A percentile compares a stretch with the other conserved stretches of the same genome.
Conservation (phyloP, 2,797 vertebrate species). For the Capromys pilorides region DNA sequence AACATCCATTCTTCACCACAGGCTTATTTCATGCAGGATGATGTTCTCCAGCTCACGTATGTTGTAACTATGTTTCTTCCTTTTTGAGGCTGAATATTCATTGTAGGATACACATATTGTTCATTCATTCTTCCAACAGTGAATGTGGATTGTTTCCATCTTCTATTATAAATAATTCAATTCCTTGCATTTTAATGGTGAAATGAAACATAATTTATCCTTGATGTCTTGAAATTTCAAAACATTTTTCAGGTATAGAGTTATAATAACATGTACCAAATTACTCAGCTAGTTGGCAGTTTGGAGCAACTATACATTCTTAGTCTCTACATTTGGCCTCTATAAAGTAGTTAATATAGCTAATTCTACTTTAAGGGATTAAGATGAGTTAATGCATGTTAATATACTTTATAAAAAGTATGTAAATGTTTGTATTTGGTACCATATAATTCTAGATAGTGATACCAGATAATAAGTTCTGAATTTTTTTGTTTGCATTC, state of each 20-base stretch:
- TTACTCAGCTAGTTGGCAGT: background rate
- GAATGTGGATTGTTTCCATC: background rate
- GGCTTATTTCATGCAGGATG: background rate
- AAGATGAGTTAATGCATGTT: background rate
- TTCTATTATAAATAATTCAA: background rate
- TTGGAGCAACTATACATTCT: background rate
- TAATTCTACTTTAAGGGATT: slow-evolving; percentile 17
- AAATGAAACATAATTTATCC: background rate
- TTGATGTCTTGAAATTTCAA: background rate
- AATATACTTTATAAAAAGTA: background rate
- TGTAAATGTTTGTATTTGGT: background rate
- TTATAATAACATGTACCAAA: background rate
- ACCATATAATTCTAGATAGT: background rate
- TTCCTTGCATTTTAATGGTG: slow-evolving; percentile 1
- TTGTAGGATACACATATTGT: background rate
- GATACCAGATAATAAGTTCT: background rate
- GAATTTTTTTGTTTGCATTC: background rate
- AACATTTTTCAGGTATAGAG: background rate
- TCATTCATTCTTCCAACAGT: background rate
- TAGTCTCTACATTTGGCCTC: background rate
- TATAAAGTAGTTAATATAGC: background rate
- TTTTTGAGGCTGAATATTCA: background rate
- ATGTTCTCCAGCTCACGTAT: background rate
- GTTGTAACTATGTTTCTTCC: background rate
- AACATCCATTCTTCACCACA: background rate